Evolutionary conservation across 2,113 vertebrate genomes (phyloP).

Genomic region (Pelecanoides urinatrix): DNA sequence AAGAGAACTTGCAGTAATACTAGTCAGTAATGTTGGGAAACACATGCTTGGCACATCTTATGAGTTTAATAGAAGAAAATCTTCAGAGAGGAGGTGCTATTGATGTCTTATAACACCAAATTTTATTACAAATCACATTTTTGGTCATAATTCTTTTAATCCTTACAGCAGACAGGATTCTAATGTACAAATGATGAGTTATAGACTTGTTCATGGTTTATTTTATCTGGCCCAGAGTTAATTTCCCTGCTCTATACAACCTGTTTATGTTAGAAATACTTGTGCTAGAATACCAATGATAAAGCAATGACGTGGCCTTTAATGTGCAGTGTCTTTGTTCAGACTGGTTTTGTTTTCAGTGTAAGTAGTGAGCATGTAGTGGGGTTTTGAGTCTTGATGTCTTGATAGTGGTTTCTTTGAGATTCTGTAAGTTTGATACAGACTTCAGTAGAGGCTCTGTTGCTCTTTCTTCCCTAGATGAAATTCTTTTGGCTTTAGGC

Average conservation of each 20-base stretch:
- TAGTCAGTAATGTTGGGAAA: background rate
- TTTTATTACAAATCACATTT: background rate
- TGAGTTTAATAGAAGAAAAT: background rate
- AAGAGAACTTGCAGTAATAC: background rate
- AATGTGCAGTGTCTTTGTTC: background rate
- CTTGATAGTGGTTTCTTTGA: background rate
- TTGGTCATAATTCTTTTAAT: background rate
- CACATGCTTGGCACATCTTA: background rate
- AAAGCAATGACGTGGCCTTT: background rate
- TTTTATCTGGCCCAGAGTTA: background rate
- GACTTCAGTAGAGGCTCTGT: background rate
- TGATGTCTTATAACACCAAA: background rate
- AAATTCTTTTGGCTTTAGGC: background rate
- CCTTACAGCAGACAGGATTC: background rate
- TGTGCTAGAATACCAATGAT: background rate
- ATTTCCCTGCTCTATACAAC: background rate
- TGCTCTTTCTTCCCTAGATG: background rate
- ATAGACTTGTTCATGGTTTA: background rate
- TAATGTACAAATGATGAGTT: background rate
- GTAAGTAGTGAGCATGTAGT: background rate
- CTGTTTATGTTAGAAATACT: background rate
- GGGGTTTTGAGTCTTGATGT: background rate
- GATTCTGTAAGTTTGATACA: background rate
- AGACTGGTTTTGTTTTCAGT: background rate
- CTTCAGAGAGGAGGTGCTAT: background rate